Evolutionary conservation across 1,140 invertebrate genomes (phyloP), one percentile per base, ranked within the genome.

Genomic region (Manduca sexta): DNA sequence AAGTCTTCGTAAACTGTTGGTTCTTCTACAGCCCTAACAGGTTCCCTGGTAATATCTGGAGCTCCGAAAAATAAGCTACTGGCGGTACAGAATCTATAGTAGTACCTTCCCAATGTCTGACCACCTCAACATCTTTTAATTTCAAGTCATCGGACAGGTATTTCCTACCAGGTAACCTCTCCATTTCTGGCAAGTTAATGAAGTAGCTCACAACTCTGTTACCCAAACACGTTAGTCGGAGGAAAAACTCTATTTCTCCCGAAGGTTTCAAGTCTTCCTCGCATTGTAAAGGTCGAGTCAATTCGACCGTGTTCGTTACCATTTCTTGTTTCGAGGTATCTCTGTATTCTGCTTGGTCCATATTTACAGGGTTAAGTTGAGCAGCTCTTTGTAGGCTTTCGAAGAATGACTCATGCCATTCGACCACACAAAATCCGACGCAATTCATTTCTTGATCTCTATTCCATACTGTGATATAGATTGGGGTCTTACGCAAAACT

Each of bases 381-480:
- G 30, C 69, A 12, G 75, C 52, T 50, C 52, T 71, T 56, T 81
- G 53, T 18, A 86, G 51, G 34, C 72, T 72, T 3, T 75, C 60
- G n/a, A 81, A 72, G 47, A 84, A 84, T 2, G 74, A 65, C 42
- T 85, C 51, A 29, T 85, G 74, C 82, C 82, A 85, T 45, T 79
- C 55, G 7, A 84, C 69, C 13, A 69, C 49, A 42, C 67, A 74
- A 43, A 81, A 82, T 3, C 82, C 80, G 37, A 80, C 52, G 26
- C 82, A 85, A 18, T 82, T 76, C 60, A 85, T 67, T n/a, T 76
- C 66, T 49, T 84, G 64, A 21, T 85, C 77, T 54, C 80, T 74
- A 31, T 85, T 84, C 80, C 76, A 84, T 8, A 84, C 82, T 4
- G 75, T 75, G 3, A 84, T 64, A 39, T 74, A 73, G 49, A 85